These are phyloP conservation scores for Polietes domitor DNA, from an alignment of 2,888 invertebrate genomes.

Conservation along the genomic window DNA sequence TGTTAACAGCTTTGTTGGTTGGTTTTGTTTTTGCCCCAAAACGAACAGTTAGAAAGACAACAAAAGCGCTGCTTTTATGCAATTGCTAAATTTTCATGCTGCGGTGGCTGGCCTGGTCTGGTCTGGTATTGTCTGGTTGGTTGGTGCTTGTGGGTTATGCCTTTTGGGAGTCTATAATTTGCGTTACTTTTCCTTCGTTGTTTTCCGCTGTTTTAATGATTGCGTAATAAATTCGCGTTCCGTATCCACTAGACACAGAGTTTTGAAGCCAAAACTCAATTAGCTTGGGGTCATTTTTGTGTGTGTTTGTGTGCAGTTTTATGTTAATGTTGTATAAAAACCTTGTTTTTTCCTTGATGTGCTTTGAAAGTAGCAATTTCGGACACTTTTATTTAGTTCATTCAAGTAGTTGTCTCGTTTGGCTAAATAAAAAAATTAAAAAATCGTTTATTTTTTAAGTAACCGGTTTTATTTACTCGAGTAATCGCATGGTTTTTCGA, in stretches of 20 bases:
- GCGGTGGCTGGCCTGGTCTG: slow-evolving; percentile 3
- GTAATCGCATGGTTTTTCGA: not conserved
- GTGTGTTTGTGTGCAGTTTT: not conserved
- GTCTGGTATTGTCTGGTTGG: not conserved
- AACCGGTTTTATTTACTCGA: not conserved
- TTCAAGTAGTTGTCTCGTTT: too few relatives aligned
- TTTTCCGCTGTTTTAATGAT: not conserved
- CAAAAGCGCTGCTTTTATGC: slow-evolving; percentile 20
- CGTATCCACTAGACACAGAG: not conserved
- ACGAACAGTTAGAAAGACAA: slow-evolving; percentile 7
- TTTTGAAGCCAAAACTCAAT: not conserved
- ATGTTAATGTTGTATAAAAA: not conserved
- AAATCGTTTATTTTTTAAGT: not conserved
- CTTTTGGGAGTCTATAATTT: slow-evolving; percentile 40
- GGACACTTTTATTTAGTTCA: not conserved
- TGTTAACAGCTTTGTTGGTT: not conserved
- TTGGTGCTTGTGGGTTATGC: slow-evolving; percentile 48
- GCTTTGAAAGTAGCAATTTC: not conserved
- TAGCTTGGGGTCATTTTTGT: slow-evolving; percentile 12
- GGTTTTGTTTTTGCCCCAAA: not conserved
- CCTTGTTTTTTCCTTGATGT: not conserved
- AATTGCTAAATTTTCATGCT: slow-evolving; percentile 27
- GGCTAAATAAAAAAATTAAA: too few relatives aligned
- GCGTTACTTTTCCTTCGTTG: slow-evolving; percentile 31
- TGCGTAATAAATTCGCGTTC: slow-evolving; percentile 1